A percentile compares a stretch with the other conserved stretches of the same genome.
Conservation (phyloP, 2,888 invertebrate species). For the Chironomus tentans region DNA sequence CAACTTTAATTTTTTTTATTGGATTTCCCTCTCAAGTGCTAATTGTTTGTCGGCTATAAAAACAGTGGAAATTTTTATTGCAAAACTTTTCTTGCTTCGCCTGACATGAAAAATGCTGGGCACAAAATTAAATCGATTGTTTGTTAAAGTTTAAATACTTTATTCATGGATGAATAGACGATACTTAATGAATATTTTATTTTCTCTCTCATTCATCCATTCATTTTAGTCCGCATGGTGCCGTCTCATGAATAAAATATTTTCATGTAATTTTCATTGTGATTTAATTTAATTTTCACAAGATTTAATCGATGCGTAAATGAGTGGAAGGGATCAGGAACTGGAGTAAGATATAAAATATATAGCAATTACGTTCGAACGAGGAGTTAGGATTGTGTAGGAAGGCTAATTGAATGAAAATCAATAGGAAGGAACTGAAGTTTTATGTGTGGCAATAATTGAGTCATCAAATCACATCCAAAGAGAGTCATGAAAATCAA, state of each 20-base stretch:
- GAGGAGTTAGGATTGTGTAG: no score
- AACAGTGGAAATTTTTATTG: background rate
- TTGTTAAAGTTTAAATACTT: conserved; percentile 1
- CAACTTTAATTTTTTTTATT: background rate
- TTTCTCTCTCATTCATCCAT: background rate
- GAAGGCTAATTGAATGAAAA: no score
- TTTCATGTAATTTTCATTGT: background rate
- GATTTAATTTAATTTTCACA: background rate
- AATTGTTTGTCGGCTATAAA: background rate
- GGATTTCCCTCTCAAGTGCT: background rate
- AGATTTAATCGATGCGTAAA: background rate
- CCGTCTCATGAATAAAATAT: background rate
- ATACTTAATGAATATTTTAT: background rate
- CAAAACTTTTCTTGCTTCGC: background rate
- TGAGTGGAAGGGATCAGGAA: no score
- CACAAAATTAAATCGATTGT: background rate
- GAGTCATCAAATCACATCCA: no score
- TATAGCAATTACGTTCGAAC: no score
- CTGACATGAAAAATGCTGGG: background rate
- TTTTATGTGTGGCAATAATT: no score
- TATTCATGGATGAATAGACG: background rate
- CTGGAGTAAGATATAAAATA: no score
- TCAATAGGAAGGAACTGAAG: no score
- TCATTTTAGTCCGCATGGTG: background rate
- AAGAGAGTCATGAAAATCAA: no score